Conservation (phyloP, 1,140 invertebrate genomes). For the Drosophila ananassae region DNA sequence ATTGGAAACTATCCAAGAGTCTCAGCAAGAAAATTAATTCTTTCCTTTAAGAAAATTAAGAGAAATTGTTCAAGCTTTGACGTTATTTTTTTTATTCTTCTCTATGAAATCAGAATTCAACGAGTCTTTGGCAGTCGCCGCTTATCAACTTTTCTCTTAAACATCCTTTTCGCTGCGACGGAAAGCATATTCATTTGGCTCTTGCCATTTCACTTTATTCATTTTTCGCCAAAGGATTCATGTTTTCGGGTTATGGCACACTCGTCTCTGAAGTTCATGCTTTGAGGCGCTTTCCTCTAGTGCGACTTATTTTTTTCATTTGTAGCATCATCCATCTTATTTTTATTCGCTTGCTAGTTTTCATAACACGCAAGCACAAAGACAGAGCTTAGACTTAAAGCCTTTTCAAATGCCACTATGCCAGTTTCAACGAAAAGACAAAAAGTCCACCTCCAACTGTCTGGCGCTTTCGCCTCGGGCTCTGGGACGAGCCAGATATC, state of each 20-base stretch:
- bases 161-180: constrained; percentile 33
- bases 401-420: constrained; percentile 67
- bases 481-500: constrained; percentile 37
- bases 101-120: background rate
- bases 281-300: constrained; percentile 27
- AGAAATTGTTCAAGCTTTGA: no score
- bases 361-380: constrained; percentile 41
- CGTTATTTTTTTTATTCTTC: background rate
- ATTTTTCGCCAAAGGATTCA: constrained; percentile 70
- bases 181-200: constrained; percentile 63
- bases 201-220: constrained; percentile 60
- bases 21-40: no score
- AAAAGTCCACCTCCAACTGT: constrained; percentile 30
- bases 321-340: constrained; percentile 10
- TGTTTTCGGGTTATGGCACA: constrained; percentile 72
- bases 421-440: constrained; percentile 59
- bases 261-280: constrained; percentile 55
- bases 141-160: constrained; percentile 70
- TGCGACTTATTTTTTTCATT: constrained; percentile 17
- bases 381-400: constrained; percentile 43
- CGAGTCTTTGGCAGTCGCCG: constrained; percentile 25
- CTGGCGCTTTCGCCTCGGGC: constrained; percentile 33
- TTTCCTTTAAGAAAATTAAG: no score
- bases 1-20: background rate
- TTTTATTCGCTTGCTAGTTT: constrained; percentile 38